Evolutionary conservation across 2,113 vertebrate genomes (phyloP).

Genomic region (Microcebus tavaratra): DNA sequence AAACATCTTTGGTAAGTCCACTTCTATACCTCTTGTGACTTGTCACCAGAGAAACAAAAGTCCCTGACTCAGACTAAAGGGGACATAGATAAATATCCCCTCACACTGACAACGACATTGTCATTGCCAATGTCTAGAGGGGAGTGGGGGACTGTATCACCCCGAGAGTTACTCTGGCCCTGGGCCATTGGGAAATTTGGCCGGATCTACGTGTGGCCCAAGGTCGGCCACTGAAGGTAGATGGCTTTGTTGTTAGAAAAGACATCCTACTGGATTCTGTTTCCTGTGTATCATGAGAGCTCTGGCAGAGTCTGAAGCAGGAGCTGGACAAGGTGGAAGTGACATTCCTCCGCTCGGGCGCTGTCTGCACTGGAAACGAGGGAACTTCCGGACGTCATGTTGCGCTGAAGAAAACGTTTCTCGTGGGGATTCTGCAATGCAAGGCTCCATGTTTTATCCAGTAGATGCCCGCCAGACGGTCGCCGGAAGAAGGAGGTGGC

Average conservation of each 20-base stretch:
- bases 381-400: not conserved
- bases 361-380: not conserved
- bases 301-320: not conserved
- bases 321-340: not conserved
- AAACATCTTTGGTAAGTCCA: not conserved
- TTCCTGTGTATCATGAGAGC: not conserved
- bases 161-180: not conserved
- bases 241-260: not conserved
- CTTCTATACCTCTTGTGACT: not conserved
- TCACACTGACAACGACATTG: not conserved
- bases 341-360: fast-evolving
- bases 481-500: not conserved
- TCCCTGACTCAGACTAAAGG: not conserved
- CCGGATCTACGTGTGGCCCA: not conserved
- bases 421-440: not conserved
- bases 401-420: not conserved
- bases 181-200: not conserved
- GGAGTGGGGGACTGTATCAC: not conserved
- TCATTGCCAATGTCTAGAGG: not conserved
- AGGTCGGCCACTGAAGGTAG: not conserved
- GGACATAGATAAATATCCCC: not conserved
- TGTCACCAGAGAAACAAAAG: not conserved
- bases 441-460: not conserved
- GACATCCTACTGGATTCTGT: not conserved
- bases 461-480: not conserved